Base-by-base conservation (phyloP, 2,888 invertebrate species). In the Phorcus lineatus region DNA sequence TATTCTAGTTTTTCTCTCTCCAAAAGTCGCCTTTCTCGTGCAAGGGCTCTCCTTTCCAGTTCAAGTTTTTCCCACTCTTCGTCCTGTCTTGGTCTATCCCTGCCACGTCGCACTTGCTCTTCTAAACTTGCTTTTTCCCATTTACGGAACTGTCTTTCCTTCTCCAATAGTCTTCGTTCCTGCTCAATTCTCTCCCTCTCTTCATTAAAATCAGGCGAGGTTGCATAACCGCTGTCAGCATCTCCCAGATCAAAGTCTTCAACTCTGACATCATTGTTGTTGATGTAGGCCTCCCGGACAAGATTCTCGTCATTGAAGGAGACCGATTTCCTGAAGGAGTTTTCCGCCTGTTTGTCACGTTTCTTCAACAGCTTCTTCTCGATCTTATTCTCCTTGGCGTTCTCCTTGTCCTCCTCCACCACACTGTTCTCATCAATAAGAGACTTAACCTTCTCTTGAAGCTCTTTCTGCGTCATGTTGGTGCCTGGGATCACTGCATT, bases 361-460 rank as follows among this genome's bases (percentile, higher is more conserved):
- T 82, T 88, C 77, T 83, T 86, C 80, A 90, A 74, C 70, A 90
- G 78, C 36, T 86, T 82, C 77, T 55, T 53, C 78, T 87, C 85
- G 24, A 80, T 88, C 80, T 88, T 84, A 80, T 76, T 84, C 55
- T 86, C 86, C 80, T 86, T 87, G 47, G 87, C 81, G 0, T 86
- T 77, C 62, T 83, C 81, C 81, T 88, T 87, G 74, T 87, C 85
- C 77, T 87, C 88, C 78, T 82, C 81, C 9, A 78, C 70, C 54
- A 52, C 80, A 22, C 81, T 78, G 24, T 85, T 81, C 28, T 84
- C 82, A 17, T 70, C 74, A 0, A 92, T 75, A 81, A 91, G 92
- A 7, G 88, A 84, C 67, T 85, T 84, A 19, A 92, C 88, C 77
- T 90, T 88, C 0, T 91, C 90, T 62, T 91, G 86, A 55, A 92